These are phyloP conservation scores for Yponomeuta evonymella DNA, from an alignment of 2,888 invertebrate species.

Conservation along the genomic window DNA sequence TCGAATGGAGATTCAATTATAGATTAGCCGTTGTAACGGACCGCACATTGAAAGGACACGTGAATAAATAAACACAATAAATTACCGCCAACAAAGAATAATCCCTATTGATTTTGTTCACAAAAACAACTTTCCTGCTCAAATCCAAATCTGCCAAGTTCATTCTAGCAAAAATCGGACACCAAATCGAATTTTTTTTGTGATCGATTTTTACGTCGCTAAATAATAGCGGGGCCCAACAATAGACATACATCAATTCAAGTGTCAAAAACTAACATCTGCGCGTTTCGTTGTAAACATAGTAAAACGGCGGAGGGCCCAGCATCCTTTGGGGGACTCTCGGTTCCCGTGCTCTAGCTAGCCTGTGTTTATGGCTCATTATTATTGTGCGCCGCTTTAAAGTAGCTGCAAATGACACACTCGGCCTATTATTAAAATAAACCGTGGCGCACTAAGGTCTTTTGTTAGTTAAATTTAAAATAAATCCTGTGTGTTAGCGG, in stretches of 20 bases:
- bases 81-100: constrained; percentile 64
- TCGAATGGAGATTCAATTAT: constrained; percentile 73
- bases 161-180: constrained; percentile 55
- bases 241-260: constrained; percentile 71
- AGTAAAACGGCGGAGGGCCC: constrained; percentile 58
- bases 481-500: constrained; percentile 38
- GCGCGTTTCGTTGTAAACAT: constrained; percentile 69
- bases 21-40: constrained; percentile 68
- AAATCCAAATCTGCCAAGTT: constrained; percentile 50
- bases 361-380: constrained; percentile 72
- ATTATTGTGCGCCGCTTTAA: constrained; percentile 68
- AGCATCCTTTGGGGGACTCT: constrained; percentile 58
- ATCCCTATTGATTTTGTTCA: constrained; percentile 64
- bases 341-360: constrained; percentile 36
- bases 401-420: constrained; percentile 71
- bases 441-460: constrained; percentile 50
- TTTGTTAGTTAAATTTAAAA: constrained; percentile 61
- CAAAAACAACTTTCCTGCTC: constrained; percentile 47
- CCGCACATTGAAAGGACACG: constrained; percentile 67
- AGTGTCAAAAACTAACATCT: constrained; percentile 77
- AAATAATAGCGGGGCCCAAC: constrained; percentile 60
- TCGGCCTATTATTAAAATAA: constrained; percentile 69
- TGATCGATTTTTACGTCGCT: constrained; percentile 57
- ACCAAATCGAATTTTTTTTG: constrained; percentile 51
- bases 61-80: constrained; percentile 73